Conservation (phyloP, 2,113 vertebrate species). For the Pangasianodon hypophthalmus region DNA sequence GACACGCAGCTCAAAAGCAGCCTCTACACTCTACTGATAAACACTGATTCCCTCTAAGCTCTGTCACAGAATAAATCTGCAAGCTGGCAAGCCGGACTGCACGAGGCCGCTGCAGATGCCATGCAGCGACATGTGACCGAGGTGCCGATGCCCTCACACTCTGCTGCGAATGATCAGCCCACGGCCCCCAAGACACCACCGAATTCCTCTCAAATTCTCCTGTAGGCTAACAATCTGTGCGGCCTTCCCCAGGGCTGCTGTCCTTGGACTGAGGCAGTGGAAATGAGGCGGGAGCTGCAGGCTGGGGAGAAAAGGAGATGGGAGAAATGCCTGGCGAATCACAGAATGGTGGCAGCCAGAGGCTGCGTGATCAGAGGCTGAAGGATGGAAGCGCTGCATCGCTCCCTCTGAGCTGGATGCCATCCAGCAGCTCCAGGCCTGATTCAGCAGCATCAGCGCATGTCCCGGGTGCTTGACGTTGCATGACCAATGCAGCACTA, state of each 20-base stretch:
- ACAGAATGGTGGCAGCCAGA: constrained; percentile 47
- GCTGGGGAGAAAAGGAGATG: constrained; percentile 2
- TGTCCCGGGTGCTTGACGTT: constrained; percentile 67
- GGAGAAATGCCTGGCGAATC: constrained; percentile 28
- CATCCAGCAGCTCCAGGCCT: constrained; percentile 84
- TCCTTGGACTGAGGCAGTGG: constrained; percentile 32
- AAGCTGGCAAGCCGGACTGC: constrained; percentile 68
- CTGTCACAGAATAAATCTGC: constrained; percentile 37
- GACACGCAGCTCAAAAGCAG: constrained; percentile 16
- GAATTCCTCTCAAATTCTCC: constrained; percentile 71
- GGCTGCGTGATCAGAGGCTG: constrained; percentile 74
- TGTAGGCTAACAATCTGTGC: constrained; percentile 56
- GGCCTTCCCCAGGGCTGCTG: constrained; percentile 18
- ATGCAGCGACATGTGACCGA: constrained; percentile 95
- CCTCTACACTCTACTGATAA: constrained; percentile 14
- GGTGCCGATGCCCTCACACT: constrained; percentile 92
- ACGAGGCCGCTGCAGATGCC: constrained; percentile 76
- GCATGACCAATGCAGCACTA: constrained; percentile 65
- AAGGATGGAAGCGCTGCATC: constrained; percentile 75
- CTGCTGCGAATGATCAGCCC: constrained; percentile 92
- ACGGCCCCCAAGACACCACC: constrained; percentile 76
- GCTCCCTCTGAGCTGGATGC: constrained; percentile 80
- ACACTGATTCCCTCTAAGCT: constrained; percentile 40
- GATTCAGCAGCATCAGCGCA: constrained; percentile 81
- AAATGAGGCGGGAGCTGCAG: constrained; percentile 40